Evolutionary conservation across 2,797 vertebrate species (phyloP), one percentile per base, ranked within the genome.

Genomic region (Leptatherina wallacei): DNA sequence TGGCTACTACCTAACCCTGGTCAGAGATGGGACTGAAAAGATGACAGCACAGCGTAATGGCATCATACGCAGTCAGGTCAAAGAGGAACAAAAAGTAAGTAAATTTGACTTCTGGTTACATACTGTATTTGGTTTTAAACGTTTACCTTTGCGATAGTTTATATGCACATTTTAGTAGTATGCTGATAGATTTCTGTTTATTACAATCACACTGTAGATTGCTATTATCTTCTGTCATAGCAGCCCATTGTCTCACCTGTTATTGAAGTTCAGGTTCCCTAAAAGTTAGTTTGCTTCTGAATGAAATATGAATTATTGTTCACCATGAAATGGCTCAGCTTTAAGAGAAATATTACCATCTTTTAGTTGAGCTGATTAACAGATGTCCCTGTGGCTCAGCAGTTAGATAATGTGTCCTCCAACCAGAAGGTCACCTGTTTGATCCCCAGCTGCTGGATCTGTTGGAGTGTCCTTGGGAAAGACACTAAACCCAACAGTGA

Each of bases 1-100:
- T 10, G 98, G 98, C 32, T 99, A 99, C 93, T 99, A 99, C 85
- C 95, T 99, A 81, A 99, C 98, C 0, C 87, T 99, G 35, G 97
- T 97, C 63, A 96, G 95, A 76, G 94, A 94, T 4, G 94, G 94
- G 11, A 38, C 69, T 0, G 76, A 87, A 8, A 91, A 87, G 80
- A 88, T 85, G 86, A 60, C 83, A 1, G 59, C 77, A 2, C 86
- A 92, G 33, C 71, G 86, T 0, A 51, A 47, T 0, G 86, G 70
- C 0, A 69, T 87, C 61, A 65, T 82, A 24, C 72, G 75, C 38
- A 38, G 1, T 10, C 35, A 63, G 40, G n/a, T 13, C 38, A 71
- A 42, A 60, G 44, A 84, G 82, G 77, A 80, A 44, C 16, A 30
- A 33, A 64, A 33, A 16, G 55, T 69, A 20, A 61, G 24, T 2